These are phyloP conservation scores for Chloromyia formosa DNA, from an alignment of 2,888 invertebrate genomes.

Conservation along the genomic window DNA sequence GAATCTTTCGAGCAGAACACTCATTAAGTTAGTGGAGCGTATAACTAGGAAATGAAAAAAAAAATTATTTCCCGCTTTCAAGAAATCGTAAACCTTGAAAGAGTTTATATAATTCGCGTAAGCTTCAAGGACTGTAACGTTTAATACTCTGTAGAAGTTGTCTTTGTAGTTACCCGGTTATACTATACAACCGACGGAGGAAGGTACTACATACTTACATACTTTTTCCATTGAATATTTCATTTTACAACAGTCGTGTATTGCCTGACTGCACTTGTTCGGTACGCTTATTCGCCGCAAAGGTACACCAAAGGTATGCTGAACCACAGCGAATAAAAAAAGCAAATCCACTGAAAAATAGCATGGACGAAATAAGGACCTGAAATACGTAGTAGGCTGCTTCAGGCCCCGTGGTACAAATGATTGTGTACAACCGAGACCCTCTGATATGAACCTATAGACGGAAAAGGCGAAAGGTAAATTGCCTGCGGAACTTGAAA, in stretches of 20 bases:
- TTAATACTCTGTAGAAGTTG: not conserved
- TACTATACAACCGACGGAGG: not conserved
- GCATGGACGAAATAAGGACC: not conserved
- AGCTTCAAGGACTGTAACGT: not conserved
- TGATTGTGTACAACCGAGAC: not conserved
- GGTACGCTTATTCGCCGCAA: not conserved
- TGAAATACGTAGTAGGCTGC: not conserved
- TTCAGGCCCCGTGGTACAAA: not conserved
- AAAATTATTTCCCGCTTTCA: not conserved
- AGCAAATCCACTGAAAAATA: not conserved
- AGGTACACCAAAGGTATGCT: not conserved
- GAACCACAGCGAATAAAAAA: not conserved
- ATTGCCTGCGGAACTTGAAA: not conserved
- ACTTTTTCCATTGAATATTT: constrained; percentile 18
- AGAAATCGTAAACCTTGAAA: constrained; percentile 7
- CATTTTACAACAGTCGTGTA: constrained; percentile 20
- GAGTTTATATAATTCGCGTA: constrained; percentile 5
- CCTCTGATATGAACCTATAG: no score
- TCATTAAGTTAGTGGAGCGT: constrained; percentile 29
- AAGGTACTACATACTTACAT: not conserved
- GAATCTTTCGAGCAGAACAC: not conserved
- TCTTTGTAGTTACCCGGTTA: not conserved
- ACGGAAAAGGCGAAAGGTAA: no score
- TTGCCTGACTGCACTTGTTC: constrained; percentile 33
- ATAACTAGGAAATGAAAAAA: constrained; percentile 13